Evolutionary conservation across 1,140 invertebrate genomes (phyloP).

Genomic region (Aphaenogaster rudis): DNA sequence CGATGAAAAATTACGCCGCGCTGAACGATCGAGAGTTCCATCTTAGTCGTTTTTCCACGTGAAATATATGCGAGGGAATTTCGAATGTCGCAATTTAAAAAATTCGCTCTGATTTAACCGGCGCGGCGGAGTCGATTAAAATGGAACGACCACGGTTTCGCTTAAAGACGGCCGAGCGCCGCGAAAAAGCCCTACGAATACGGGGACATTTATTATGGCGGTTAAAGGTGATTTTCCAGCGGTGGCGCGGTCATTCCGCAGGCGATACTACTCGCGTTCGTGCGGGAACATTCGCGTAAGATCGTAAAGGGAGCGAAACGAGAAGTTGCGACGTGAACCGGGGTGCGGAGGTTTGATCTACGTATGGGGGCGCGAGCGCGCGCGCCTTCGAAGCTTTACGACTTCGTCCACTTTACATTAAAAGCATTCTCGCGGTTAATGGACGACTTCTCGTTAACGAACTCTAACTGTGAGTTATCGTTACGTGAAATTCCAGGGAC

Average conservation of each 20-base stretch:
- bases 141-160: constrained; percentile 16
- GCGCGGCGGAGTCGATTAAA: constrained; percentile 1
- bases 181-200: background rate
- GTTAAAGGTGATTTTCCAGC: constrained; percentile 64
- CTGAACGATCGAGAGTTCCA: background rate
- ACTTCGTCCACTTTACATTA: constrained; percentile 78
- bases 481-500: constrained; percentile 65
- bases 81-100: constrained; percentile 35
- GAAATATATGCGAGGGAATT: constrained; percentile 25
- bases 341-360: constrained; percentile 67
- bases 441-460: constrained; percentile 77
- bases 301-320: constrained; percentile 77
- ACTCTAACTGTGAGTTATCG: constrained; percentile 73
- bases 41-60: background rate
- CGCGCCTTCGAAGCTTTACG: constrained; percentile 69
- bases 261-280: constrained; percentile 63
- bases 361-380: constrained; percentile 54
- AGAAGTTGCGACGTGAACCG: constrained; percentile 50
- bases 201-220: constrained; percentile 47
- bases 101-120: constrained; percentile 27
- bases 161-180: background rate
- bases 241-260: constrained; percentile 34
- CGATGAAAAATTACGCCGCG: background rate
- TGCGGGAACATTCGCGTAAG: constrained; percentile 44
- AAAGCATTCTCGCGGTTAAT: constrained; percentile 79